Evolutionary conservation across 2,113 vertebrate species (phyloP).

Genomic region (Aepyceros melampus): DNA sequence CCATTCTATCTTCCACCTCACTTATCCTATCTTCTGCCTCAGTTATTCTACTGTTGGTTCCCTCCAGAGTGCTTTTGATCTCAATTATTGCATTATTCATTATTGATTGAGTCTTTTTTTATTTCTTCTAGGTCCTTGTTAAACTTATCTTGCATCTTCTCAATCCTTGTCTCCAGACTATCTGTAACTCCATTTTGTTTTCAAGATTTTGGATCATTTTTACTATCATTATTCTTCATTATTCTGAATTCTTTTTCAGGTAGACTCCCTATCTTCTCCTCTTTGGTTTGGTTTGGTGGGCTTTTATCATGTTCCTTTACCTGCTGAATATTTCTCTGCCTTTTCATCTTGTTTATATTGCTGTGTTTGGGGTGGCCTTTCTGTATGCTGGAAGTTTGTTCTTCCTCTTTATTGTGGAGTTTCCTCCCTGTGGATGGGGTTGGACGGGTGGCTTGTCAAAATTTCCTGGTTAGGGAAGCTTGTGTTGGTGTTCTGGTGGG

Average conservation of each 20-base stretch:
- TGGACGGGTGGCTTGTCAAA: background rate
- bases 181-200: background rate
- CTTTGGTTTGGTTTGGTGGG: background rate
- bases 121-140: background rate
- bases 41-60: background rate
- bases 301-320: background rate
- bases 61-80: background rate
- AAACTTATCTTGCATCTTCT: background rate
- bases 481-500: fast-evolving
- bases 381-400: background rate
- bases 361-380: background rate
- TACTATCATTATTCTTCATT: no score
- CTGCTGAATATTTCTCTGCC: background rate
- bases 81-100: background rate
- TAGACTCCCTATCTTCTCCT: background rate
- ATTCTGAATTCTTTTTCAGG: background rate
- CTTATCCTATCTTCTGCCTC: background rate
- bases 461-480: background rate
- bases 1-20: background rate
- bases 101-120: background rate
- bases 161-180: background rate
- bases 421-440: background rate
- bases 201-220: background rate
- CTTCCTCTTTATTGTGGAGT: background rate
- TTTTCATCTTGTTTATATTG: background rate